Evolutionary conservation across 2,797 vertebrate species (phyloP), one percentile per base, ranked within the genome.

Genomic region (Pangasius djambal): DNA sequence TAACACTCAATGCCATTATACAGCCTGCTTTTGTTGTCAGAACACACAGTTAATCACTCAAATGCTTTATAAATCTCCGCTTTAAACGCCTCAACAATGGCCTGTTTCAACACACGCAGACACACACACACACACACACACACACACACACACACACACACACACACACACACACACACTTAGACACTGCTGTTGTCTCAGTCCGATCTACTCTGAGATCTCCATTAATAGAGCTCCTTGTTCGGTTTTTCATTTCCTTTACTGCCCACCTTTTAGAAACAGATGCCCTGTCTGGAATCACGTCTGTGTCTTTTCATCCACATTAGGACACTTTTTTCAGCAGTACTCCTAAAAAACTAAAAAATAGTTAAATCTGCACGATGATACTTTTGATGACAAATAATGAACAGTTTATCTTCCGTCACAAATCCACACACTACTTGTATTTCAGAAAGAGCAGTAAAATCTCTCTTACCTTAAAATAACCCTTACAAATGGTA

Each of bases 161-260:
- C 74, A 78, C 75, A 77, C 74, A 77, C 44, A 25, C 44, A 59
- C 20, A 31, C 52, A 15, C 78, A 82, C 31, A 2, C 52, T 2
- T 2, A 40, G 40, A 40, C 31, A 2, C 52, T 6, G 37, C 20
- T 85, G 69, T 89, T 85, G 31, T 52, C 48, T 70, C 70, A 37
- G 22, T 50, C 81, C 2, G 15, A 83, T 82, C 52, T 74, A 13
- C 69, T 83, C 44, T 0, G 44, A 89, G 85, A 31, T 52, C 69
- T 65, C 44, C 40, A 81, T 89, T 89, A 86, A 90, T 90, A 88
- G 70, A 67, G 67, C 34, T 65, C 25, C 72, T 84, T 87, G 20
- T 90, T 81, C 31, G 83, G 6, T 31, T 40, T 40, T 83, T 78
- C 50, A 37, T 55, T 78, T 84, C 61, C 55, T 55, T 52, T 48